Evolutionary conservation across 1,140 invertebrate genomes (phyloP), one percentile per base, ranked within the genome.

Genomic region (Pachypsylla venusta): DNA sequence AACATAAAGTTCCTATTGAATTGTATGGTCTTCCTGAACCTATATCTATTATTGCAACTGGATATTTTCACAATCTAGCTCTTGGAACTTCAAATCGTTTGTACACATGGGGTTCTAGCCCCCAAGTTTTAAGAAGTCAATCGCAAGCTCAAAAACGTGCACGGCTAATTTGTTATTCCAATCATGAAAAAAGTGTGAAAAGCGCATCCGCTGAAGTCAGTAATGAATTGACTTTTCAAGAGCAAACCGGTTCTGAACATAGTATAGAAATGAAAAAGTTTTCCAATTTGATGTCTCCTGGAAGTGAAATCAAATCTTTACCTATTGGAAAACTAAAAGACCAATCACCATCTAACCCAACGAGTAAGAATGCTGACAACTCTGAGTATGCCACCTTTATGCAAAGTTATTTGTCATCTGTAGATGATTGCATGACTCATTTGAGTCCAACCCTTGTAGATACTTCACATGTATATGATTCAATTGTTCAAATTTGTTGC

Each of bases 1-100:
- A 87, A 68, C 75, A 75, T 53, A 77, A 77, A 10, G 63, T 71
- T 19, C 84, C 84, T 10, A 64, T 75, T 10, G 76, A 77, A 67
- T 69, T 81, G 56, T 73, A 80, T 25, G 65, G 77, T 16, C 67
- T 81, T 48, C 71, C 79, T 1, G 76, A 76, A 63, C 71, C 73
- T 56, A 80, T 88, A 63, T 77, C 74, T 57, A 71, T 79, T 60
- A 81, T 90, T 66, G 75, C 82, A 58, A 83, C 84, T 26, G 82
- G 80, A 67, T 89, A 86, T 71, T 91, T 90, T 73, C 85, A 88
- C 65, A 87, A 81, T 75, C 71, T 88, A 65, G 85, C 81, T 53
- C 76, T 88, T 54, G 80, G 79, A 57, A 70, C 71, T 7, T 75
- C 79, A 53, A 82, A 85, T 66, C 76, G 79, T 66, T 70, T 91